Evolutionary conservation across 2,113 vertebrate species (phyloP).

Genomic region (Deroptyus accipitrinus): DNA sequence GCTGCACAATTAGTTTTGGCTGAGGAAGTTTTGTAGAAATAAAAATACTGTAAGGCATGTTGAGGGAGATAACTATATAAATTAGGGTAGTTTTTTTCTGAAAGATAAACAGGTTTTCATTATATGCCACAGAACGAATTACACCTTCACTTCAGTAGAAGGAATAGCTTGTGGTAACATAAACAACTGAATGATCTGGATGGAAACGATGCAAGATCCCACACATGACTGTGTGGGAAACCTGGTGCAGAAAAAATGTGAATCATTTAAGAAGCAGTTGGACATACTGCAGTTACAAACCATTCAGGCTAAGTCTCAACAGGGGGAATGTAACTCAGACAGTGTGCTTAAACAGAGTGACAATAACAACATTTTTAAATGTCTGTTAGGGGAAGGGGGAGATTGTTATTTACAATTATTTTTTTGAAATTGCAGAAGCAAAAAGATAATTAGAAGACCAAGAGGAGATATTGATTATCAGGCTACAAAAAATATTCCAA

Average conservation of each 20-base stretch:
- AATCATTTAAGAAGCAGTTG: constrained; percentile 71
- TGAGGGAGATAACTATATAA: not conserved
- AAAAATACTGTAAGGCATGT: not conserved
- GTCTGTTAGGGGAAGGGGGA: not conserved
- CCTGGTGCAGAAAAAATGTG: constrained; percentile 50
- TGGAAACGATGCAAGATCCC: not conserved
- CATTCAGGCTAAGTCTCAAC: constrained; percentile 58
- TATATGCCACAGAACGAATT: not conserved
- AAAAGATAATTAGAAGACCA: constrained; percentile 39
- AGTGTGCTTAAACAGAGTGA: constrained; percentile 22
- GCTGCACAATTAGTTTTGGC: not conserved
- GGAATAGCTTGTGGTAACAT: constrained; percentile 45
- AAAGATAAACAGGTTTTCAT: constrained; percentile 25
- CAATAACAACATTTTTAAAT: constrained; percentile 39
- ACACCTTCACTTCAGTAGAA: constrained; percentile 2
- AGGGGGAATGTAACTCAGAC: constrained; percentile 38
- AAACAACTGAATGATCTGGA: constrained; percentile 39
- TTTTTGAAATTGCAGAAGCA: not conserved
- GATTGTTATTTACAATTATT: not conserved
- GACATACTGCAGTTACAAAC: constrained; percentile 39
- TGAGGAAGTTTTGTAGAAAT: constrained; percentile 13
- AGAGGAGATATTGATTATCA: not conserved
- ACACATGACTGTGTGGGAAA: constrained; percentile 5
- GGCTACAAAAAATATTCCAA: not conserved
- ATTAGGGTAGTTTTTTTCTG: constrained; percentile 1